A percentile compares a stretch with the other conserved stretches of the same genome.
Evolutionary conservation across 1,140 invertebrate species (phyloP).

Genomic region (Drosophila oshimai): DNA sequence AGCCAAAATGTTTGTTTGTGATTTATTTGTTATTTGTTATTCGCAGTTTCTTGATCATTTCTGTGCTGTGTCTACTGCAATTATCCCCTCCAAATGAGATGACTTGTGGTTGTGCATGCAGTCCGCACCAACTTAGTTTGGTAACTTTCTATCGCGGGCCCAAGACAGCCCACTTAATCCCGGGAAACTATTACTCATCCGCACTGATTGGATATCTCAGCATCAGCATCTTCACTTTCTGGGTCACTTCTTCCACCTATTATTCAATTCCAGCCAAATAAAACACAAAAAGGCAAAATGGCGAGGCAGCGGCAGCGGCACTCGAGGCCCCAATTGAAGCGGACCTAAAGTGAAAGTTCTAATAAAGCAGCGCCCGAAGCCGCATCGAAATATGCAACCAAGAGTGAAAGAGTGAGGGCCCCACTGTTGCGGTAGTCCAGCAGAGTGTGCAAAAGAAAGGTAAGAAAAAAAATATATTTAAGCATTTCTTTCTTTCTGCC

Average conservation of each 20-base stretch:
- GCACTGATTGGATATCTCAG: constrained; percentile 32
- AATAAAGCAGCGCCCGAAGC: constrained; percentile 40
- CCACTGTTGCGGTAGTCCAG: constrained; percentile 71
- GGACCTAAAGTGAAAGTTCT: constrained; percentile 79
- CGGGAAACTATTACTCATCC: constrained; percentile 33
- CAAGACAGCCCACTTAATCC: neutral
- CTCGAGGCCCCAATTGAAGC: constrained; percentile 50
- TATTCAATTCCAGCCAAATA: constrained; percentile 49
- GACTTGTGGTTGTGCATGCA: constrained; percentile 39
- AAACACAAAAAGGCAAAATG: constrained; percentile 26
- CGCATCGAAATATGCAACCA: constrained; percentile 15
- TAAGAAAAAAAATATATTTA: constrained; percentile 34
- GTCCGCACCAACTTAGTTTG: constrained; percentile 22
- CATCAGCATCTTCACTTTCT: constrained; percentile 50
- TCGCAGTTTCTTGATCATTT: constrained; percentile 23
- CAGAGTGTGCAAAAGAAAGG: constrained; percentile 46
- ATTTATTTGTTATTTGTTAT: constrained; percentile 22
- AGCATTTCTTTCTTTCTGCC: constrained; percentile 43
- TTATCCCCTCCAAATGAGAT: constrained; percentile 57
- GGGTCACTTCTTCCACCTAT: constrained; percentile 42
- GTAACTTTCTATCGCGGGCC: constrained; percentile 35
- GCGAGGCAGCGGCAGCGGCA: too few relatives aligned
- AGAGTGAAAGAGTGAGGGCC: constrained; percentile 2
- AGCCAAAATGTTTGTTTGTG: constrained; percentile 27
- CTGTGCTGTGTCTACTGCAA: constrained; percentile 38